Base-by-base conservation (phyloP, 2,888 invertebrate species). In the Orgyia antiqua region DNA sequence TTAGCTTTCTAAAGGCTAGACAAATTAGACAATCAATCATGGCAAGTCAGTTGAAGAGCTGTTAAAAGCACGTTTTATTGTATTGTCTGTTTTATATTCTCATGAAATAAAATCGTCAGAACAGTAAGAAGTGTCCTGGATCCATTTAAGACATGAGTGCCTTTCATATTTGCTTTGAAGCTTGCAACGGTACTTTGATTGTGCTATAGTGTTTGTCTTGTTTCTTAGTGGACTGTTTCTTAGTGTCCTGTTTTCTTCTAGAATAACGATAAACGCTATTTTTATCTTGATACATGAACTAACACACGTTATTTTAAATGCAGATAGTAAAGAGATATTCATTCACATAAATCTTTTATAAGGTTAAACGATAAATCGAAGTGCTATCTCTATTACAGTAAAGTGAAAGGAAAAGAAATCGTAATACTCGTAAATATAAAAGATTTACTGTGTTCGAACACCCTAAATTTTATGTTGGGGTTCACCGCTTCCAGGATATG, bases 21-120 rank as follows among this genome's bases (percentile, higher is more conserved):
- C 52, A 51, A 56, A 60, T 59, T 31, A 37, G 43, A 32, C 40
- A 42, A 39, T 54, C 50, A 43, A 36, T 58, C 52, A 58, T 36
- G 39, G 18, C 25, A 30, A 28, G 25, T 24, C 27, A 31, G 28
- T 29, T 23, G n/a, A n/a, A n/a, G n/a, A n/a, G n/a, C n/a, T 20
- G 9, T 20, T 20, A 20, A 15, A 31, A 20, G 18, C 17, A n/a
- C 12, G 4, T 9, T 19, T 24, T 13, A 29, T n/a, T 4, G 17
- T 26, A 29, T 36, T 29, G 31, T 31, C 26, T n/a, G 8, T n/a
- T 21, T 17, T 20, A 29, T 43, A 27, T 23, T 24, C 3, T 10
- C 10, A 20, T 34, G 13, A 10, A 2, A 25, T 34, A n/a, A 13
- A 18, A 26, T 30, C 34, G 13, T 17, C 19, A 31, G 19, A 31